Evolutionary conservation across 2,888 invertebrate species (phyloP), one percentile per base, ranked within the genome.

Genomic region (Polia nebulosa): DNA sequence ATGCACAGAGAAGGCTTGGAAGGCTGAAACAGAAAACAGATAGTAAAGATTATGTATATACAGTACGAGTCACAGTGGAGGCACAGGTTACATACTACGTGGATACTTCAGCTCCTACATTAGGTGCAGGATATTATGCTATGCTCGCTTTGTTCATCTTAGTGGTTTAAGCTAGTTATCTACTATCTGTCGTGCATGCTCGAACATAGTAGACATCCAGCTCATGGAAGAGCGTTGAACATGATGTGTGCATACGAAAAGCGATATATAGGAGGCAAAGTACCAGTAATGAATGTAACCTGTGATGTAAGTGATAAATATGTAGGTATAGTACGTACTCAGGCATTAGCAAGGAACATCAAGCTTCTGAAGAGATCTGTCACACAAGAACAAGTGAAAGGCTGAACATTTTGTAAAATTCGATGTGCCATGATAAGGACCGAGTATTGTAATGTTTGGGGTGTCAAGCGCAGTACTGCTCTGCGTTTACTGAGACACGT

Each of bases 1-100:
- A 95, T 94, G 94, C 93, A 93, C 90, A 91, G 86, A 94, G 94
- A 93, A 94, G 94, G 87, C 94, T 91, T 95, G 93, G 88, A 94
- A 94, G 89, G 95, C 95, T 95, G 95, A 95, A 95, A 95, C 95
- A 95, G 94, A 95, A 95, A 95, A 94, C 89, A 94, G 92, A 93
- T 87, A 91, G 84, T 80, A 91, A 85, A 90, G 89, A 90, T 95
- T 94, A 95, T 94, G 82, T 94, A 94, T 92, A 95, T 87, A 89
- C 84, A 85, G 87, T 64, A 56, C 20, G 67, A 41, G 22, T 44
- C 47, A 57, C 49, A 44, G 52, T 32, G 13, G 11, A 32, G 39
- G 25, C 2, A 39, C 29, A 22, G 29, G 52, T 51, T 47, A 44
- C 41, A 57, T 15, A 49, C 9, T 32, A 59, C 51, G 39, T 34